A percentile compares a stretch with the other conserved stretches of the same genome.
Conservation (phyloP, 2,113 vertebrate genomes). For the Peromyscus polionotus region DNA sequence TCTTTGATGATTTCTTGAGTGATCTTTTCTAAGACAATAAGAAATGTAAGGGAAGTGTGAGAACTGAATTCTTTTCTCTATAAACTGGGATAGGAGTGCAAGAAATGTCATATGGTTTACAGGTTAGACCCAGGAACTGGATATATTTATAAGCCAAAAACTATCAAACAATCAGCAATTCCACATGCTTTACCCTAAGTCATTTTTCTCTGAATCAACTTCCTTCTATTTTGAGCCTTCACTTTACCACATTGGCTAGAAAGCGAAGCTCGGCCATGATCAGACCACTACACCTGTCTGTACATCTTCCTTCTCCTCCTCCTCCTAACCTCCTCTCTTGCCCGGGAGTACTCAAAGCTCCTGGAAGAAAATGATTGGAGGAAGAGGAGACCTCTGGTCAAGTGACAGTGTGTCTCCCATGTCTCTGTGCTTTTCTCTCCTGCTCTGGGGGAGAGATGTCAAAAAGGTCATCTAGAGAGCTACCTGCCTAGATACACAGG, state of each 20-base stretch:
- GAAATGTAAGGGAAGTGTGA: neutral
- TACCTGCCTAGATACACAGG: neutral
- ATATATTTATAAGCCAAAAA: slow-evolving; percentile 16
- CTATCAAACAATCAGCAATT: neutral
- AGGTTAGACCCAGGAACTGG: neutral
- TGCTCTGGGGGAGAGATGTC: neutral
- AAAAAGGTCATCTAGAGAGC: neutral
- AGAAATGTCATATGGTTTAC: neutral
- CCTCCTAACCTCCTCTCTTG: neutral
- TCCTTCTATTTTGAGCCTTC: neutral
- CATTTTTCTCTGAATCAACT: slow-evolving; percentile 36
- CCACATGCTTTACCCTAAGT: neutral
- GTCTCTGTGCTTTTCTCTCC: neutral
- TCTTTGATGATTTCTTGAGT: neutral
- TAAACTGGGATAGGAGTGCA: neutral
- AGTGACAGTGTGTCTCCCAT: neutral
- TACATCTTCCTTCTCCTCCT: neutral
- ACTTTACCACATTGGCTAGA: neutral
- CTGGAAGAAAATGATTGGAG: neutral
- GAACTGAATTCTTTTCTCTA: neutral
- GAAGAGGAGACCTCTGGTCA: neutral
- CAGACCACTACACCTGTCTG: neutral
- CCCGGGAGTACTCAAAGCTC: neutral
- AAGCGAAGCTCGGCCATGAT: neutral
- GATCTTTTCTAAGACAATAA: neutral